Evolutionary conservation across 2,888 invertebrate species (phyloP), one percentile per base, ranked within the genome.

Genomic region (Stegana nigrithorax): DNA sequence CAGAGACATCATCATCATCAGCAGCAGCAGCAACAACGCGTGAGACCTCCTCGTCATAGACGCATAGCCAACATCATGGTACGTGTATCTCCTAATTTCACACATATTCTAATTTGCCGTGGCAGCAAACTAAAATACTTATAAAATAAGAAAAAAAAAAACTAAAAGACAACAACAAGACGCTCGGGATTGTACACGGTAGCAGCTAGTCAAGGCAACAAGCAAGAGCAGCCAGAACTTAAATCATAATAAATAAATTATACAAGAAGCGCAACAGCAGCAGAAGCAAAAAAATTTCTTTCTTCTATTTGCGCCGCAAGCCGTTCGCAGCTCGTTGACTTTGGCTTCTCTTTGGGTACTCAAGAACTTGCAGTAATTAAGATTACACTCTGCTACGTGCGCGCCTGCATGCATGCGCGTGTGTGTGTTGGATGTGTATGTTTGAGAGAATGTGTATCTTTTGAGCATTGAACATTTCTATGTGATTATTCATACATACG

Each of bases 321-420:
- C n/a, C n/a, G n/a, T n/a, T n/a, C n/a, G n/a, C n/a, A n/a, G n/a
- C n/a, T n/a, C n/a, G n/a, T n/a, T n/a, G n/a, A n/a, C n/a, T n/a
- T n/a, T n/a, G n/a, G n/a, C n/a, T n/a, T n/a, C n/a, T n/a, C n/a
- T n/a, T n/a, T n/a, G n/a, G n/a, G 14, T 6, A 39, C 19, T 21
- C 19, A 55, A 58, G 51, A 64, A 61, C 64, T 63, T 69, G 66
- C 64, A 66, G 62, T 72, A 72, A 67, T 66, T 71, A 67, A 69
- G 64, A 64, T 67, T 63, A 62, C 68, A 63, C 65, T 39, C 67
- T 71, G 60, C n/a, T 66, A 55, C 53, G 53, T 50, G 50, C 26
- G 50, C 68, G 64, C 17, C 8, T 44, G 44, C 25, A 19, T 44
- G 44, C 12, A 8, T 44, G 4, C 3, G 10, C 32, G 32, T 4